Conservation (phyloP, 2,888 invertebrate species). For the Lithophane leautieri region DNA sequence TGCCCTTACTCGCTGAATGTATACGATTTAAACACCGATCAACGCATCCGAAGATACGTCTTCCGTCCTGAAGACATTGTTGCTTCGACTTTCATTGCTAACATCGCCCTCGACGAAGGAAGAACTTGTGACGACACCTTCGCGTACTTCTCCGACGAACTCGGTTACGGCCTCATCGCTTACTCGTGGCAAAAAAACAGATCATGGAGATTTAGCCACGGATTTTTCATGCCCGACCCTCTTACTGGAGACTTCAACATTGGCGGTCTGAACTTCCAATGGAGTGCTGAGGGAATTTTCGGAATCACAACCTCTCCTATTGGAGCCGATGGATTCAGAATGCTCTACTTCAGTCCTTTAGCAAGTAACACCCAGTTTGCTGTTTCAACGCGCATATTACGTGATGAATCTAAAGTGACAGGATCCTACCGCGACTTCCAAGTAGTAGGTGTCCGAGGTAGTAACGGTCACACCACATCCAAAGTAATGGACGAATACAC, state of each 20-base stretch:
- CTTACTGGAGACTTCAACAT: conserved; percentile 94
- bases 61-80: conserved; percentile 94
- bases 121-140: conserved; percentile 93
- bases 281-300: conserved; percentile 95
- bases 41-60: conserved; percentile 92
- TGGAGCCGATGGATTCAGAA: conserved; percentile 92
- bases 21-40: conserved; percentile 94
- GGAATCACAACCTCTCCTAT: conserved; percentile 93
- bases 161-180: conserved; percentile 95
- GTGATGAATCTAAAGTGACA: conserved; percentile 92
- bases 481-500: conserved; percentile 93
- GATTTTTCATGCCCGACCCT: conserved; percentile 95
- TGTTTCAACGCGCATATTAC: conserved; percentile 93
- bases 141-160: conserved; percentile 95
- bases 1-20: conserved; percentile 95
- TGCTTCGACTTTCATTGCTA: conserved; percentile 95
- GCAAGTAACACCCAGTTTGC: conserved; percentile 95
- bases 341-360: conserved; percentile 94
- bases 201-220: conserved; percentile 95
- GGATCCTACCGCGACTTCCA: conserved; percentile 94
- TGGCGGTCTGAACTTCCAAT: conserved; percentile 95
- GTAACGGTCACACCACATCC: conserved; percentile 93
- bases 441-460: conserved; percentile 92
- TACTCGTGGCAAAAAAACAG: conserved; percentile 94
- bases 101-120: conserved; percentile 95